phyloP scores from a whole-genome alignment of 2,888 invertebrate species.

The Tachina fera region DNA sequence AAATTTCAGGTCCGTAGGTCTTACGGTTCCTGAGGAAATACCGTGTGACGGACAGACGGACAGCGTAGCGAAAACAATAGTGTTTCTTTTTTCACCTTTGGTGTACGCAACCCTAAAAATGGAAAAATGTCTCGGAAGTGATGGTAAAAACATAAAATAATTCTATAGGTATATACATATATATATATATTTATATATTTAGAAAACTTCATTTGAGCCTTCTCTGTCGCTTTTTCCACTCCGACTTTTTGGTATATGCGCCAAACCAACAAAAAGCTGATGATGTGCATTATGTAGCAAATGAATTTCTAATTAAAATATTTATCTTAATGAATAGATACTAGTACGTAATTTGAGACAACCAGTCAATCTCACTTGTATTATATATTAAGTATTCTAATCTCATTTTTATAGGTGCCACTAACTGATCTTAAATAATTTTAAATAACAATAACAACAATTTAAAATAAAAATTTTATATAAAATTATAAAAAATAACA shows the following conservation, averaged over 20 bases:
- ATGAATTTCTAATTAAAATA: neutral
- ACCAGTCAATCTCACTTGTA: neutral
- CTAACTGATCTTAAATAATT: conserved; percentile 27
- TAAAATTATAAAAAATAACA: neutral
- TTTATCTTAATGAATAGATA: neutral
- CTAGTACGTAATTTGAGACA: neutral
- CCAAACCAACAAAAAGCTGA: neutral
- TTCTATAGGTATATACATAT: too few relatives aligned
- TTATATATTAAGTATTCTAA: conserved; percentile 30
- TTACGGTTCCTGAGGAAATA: too few relatives aligned
- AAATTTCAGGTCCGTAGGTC: too few relatives aligned
- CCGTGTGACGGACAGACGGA: too few relatives aligned
- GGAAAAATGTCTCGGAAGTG: too few relatives aligned
- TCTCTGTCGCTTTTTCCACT: neutral
- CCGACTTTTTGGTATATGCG: neutral
- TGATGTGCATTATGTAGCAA: too few relatives aligned
- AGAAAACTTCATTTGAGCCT: neutral
- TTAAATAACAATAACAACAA: conserved; percentile 13
- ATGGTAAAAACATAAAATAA: too few relatives aligned
- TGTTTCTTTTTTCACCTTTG: too few relatives aligned
- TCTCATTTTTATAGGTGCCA: conserved; percentile 34
- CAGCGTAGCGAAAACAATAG: too few relatives aligned
- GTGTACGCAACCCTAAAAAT: too few relatives aligned
- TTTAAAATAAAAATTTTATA: neutral
- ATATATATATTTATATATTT: too few relatives aligned